phyloP scores from a whole-genome alignment of 2,797 vertebrate genomes.

The Anisognathus igniventris region DNA sequence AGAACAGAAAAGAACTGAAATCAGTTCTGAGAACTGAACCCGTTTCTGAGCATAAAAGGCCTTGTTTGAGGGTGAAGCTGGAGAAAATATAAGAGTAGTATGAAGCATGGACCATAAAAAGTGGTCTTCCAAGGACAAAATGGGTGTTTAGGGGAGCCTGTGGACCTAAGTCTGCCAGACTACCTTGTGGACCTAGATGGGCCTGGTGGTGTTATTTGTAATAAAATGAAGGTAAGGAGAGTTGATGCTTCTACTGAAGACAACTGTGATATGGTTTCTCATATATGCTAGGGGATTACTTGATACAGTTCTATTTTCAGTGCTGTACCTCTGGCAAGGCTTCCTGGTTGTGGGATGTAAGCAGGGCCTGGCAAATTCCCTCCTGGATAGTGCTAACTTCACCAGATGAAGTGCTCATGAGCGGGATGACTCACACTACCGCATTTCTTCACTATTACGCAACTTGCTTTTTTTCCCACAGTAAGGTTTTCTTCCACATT shows the following conservation, averaged over 20 bases:
- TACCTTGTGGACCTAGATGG: background rate
- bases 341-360: background rate
- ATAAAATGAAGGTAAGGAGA: background rate
- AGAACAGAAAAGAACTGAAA: background rate
- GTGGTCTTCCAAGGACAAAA: background rate
- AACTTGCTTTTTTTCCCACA: slow-evolving; percentile 21
- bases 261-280: background rate
- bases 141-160: background rate
- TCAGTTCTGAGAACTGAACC: background rate
- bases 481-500: slow-evolving; percentile 22
- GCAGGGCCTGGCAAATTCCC: background rate
- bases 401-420: slow-evolving; percentile 3
- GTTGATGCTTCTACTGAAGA: background rate
- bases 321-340: background rate
- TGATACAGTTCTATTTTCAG: background rate
- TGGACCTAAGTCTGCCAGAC: background rate
- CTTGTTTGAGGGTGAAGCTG: background rate
- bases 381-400: background rate
- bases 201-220: rapidly evolving
- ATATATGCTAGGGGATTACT: background rate
- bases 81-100: background rate
- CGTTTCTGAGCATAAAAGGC: background rate
- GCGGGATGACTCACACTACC: slow-evolving; percentile 29
- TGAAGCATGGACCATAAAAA: background rate
- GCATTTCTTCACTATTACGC: background rate